Evolutionary conservation across 2,797 vertebrate genomes (phyloP).

Genomic region (Coccyzus lansbergi): DNA sequence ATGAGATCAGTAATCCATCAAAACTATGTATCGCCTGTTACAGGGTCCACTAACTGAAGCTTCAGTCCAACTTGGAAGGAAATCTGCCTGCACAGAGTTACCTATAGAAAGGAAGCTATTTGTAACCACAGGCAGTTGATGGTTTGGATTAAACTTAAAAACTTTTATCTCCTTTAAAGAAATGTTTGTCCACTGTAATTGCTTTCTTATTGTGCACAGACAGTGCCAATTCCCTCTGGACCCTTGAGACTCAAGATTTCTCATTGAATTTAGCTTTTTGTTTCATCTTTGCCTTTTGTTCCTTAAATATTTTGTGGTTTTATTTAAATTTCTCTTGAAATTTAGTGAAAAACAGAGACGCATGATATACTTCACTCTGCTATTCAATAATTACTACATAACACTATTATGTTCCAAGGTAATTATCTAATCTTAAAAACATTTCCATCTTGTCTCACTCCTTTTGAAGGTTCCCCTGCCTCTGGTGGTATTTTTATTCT

Average conservation of each 20-base stretch:
- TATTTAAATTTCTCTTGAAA: neutral
- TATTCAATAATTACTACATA: neutral
- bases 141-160: neutral
- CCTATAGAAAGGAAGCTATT: neutral
- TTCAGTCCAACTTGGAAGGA: neutral
- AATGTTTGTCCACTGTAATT: neutral
- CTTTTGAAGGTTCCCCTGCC: neutral
- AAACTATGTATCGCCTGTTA: neutral
- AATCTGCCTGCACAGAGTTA: neutral
- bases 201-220: neutral
- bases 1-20: neutral
- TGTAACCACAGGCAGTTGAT: neutral
- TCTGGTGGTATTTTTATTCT: neutral
- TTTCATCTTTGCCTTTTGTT: neutral
- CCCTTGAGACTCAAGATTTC: neutral
- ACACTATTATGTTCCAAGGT: neutral
- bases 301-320: neutral
- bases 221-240: neutral
- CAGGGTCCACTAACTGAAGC: neutral
- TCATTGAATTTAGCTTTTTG: neutral
- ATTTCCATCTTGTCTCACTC: neutral
- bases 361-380: neutral
- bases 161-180: neutral
- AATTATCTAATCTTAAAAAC: neutral
- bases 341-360: neutral